phyloP scores from a whole-genome alignment of 1,140 invertebrate genomes.

The Dolichoris vasculosae region DNA sequence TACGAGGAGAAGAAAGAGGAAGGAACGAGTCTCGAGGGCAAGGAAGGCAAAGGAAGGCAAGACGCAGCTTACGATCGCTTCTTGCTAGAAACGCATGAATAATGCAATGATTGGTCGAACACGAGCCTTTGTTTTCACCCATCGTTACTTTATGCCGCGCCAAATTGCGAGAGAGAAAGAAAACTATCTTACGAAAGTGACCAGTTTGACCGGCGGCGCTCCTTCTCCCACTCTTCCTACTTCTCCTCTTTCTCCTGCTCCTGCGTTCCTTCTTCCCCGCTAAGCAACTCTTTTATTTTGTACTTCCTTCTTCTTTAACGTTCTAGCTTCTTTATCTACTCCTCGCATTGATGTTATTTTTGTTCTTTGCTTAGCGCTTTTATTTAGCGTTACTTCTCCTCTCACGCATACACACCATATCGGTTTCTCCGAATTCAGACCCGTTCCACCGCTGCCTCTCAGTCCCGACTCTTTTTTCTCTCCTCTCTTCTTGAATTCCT shows the following conservation, averaged over 20 bases:
- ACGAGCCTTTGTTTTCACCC: conserved; percentile 71
- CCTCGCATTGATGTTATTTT: conserved; percentile 43
- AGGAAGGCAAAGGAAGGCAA: conserved; percentile 57
- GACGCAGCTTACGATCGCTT: conserved; percentile 65
- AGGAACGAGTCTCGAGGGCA: conserved; percentile 34
- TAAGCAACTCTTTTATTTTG: conserved; percentile 46
- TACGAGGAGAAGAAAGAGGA: background rate
- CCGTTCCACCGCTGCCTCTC: background rate
- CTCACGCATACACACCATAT: conserved; percentile 4
- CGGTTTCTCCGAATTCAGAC: conserved; percentile 47
- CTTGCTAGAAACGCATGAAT: conserved; percentile 72
- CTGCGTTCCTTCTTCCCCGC: conserved; percentile 25
- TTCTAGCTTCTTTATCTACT: conserved; percentile 47
- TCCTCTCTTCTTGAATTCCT: conserved; percentile 28
- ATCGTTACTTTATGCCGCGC: conserved; percentile 64
- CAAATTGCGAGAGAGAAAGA: conserved; percentile 62
- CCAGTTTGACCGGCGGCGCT: conserved; percentile 60
- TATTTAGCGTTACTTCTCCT: conserved; percentile 40
- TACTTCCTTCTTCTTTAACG: conserved; percentile 44
- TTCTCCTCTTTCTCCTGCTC: conserved; percentile 42
- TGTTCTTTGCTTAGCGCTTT: conserved; percentile 42
- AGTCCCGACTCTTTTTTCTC: conserved; percentile 27
- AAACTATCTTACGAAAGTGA: conserved; percentile 53
- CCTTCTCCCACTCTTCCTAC: conserved; percentile 42
- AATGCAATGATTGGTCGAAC: conserved; percentile 70